Base-by-base conservation (phyloP, 2,797 vertebrate genomes). In the Alectoris magna region DNA sequence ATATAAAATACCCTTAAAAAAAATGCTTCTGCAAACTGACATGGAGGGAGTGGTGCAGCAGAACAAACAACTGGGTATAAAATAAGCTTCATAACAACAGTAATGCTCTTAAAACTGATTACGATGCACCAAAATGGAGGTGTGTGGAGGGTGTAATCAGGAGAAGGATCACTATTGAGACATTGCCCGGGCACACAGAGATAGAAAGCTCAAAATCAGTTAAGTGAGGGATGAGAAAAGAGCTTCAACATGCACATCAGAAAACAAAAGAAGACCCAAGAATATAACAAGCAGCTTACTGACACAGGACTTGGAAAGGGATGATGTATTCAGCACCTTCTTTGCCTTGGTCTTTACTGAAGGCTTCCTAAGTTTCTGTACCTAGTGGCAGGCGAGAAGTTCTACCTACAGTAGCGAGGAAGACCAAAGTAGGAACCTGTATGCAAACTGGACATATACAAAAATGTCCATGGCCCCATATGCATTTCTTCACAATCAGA, bases 101-200 rank as follows among this genome's bases (percentile, higher is more conserved):
- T 21, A 81, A 95, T 6, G 19, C 90, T 72, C 84, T 58, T 63
- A 69, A 91, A 94, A 72, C 72, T 44, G 78, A 93, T 95, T 90
- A 89, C 0, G 0, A 51, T 11, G 73, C 76, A 85, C 58, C 75
- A 87, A 63, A 92, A 88, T 7, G 36, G 78, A 86, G 85, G 39
- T 0, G 0, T 51, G 67, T 23, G 56, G 29, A 94, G 53, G 69
- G 48, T 84, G 63, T 85, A 84, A 93, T 90, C 95, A 94, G 82
- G 26, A 91, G 75, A 78, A 86, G 66, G 67, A 68, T 66, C 70
- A 48, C 23, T 36, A 12, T 46, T 78, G 83, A 86, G 93, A 78
- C 76, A 81, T 3, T 56, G 87, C 49, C 70, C 67, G 78, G 76
- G 63, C 73, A 90, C 8, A 87, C 59, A 87, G 43, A 48, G 60